Evolutionary conservation across 2,888 invertebrate genomes (phyloP), one percentile per base, ranked within the genome.

Genomic region (Hydropsyche betteni): DNA sequence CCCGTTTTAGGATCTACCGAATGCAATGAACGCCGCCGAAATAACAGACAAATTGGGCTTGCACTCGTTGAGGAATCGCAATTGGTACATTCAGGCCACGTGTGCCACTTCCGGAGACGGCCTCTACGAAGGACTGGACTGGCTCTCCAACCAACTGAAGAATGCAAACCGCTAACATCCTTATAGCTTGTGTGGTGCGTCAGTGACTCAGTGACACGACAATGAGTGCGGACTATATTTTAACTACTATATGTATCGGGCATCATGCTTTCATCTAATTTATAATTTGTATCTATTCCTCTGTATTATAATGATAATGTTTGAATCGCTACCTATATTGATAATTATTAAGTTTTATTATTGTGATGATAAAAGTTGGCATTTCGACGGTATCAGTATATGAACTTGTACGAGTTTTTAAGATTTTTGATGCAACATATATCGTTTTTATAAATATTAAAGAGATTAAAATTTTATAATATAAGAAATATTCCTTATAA

Each of bases 11-110:
- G 99, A 99, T 91, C 91, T 99, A 90, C 99, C 99, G 83, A 99
- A 99, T 88, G 99, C 99, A 82, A 99, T 99, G 99, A 99, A 98
- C 87, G 98, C 99, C 80, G 98, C 99, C 80, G 99, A 99, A 90
- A 98, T 99, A 82, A 99, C 99, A 83, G 99, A 99, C 89, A 99
- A 99, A 91, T 90, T 99, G 85, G 98, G 98, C 80, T 91, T 99
- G 86, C 99, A 99, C 88, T 96, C 97, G 84, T 90, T 99, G 87
- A 93, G 98, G 87, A 98, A 98, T 90, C 95, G 98, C 86, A 96
- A 97, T 88, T 97, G 97, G 97, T 97, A 96, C 89, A 97, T 97
- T 85, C 97, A 96, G 88, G 95, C 96, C 84, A 96, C 95, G 84
- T 99, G 99, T 90, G 99, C 99, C 88, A 99, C 99, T 81, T 97